A percentile compares a stretch with the other conserved stretches of the same genome.
These are phyloP conservation scores for Aleiodes alternator DNA, from an alignment of 2,888 invertebrate genomes.

Conservation along the genomic window DNA sequence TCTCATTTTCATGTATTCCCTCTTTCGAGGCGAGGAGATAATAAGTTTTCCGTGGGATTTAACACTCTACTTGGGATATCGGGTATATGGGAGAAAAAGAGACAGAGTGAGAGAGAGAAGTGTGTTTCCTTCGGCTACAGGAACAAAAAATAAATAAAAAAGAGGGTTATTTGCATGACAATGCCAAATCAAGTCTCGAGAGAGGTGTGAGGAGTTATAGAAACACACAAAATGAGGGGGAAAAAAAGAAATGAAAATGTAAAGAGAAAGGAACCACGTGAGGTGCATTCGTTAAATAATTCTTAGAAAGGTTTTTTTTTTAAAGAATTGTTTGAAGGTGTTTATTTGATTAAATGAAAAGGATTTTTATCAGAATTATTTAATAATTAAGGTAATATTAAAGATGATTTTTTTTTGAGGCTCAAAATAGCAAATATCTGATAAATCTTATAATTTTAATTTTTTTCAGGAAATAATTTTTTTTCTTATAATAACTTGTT, in stretches of 20 bases:
- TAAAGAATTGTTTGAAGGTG: too few species aligned
- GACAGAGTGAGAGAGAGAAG: too few species aligned
- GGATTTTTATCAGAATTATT: too few species aligned
- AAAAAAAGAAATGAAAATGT: slow-evolving; percentile 10
- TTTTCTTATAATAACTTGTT: too few species aligned
- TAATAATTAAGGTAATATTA: too few species aligned
- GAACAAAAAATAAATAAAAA: background rate
- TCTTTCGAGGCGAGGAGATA: slow-evolving; percentile 17
- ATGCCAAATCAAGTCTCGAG: slow-evolving; percentile 61
- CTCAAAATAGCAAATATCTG: too few species aligned
- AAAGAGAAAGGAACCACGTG: slow-evolving; percentile 20
- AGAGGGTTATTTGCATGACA: slow-evolving; percentile 64
- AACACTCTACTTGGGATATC: background rate
- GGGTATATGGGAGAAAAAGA: background rate
- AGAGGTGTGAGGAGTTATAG: slow-evolving; percentile 14
- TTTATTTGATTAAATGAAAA: too few species aligned
- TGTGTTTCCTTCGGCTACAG: background rate
- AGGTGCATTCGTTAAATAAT: slow-evolving; percentile 45
- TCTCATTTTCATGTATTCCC: too few species aligned
- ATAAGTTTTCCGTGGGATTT: slow-evolving; percentile 32
- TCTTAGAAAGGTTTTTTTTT: slow-evolving; percentile 37
- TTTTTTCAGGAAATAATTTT: too few species aligned
- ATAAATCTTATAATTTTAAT: too few species aligned
- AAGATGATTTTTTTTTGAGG: too few species aligned
- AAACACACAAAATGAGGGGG: background rate